Evolutionary conservation across 2,113 vertebrate genomes (phyloP).

Genomic region (Eulemur rufifrons): DNA sequence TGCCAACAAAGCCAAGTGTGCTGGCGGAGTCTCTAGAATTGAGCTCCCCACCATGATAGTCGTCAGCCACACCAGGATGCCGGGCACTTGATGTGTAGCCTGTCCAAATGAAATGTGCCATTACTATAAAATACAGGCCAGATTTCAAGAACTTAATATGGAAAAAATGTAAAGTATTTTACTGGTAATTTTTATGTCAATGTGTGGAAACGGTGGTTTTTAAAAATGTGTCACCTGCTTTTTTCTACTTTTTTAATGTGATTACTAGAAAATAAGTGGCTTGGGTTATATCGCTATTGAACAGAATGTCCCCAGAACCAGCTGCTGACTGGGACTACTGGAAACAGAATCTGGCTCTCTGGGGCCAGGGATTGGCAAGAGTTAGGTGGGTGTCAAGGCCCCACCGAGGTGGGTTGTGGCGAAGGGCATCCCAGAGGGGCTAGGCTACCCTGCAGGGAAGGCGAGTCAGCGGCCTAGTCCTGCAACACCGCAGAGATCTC

Average conservation of each 20-base stretch:
- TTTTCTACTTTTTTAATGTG: neutral
- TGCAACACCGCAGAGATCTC: neutral
- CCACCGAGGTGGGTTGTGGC: neutral
- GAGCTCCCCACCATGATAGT: neutral
- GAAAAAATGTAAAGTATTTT: neutral
- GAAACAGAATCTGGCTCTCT: neutral
- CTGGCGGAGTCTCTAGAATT: neutral
- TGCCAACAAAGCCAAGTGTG: neutral
- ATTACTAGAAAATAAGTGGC: neutral
- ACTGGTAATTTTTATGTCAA: slow-evolving; percentile 20
- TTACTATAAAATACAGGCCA: neutral
- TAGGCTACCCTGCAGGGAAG: neutral
- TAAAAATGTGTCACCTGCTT: neutral
- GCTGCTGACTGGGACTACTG: neutral
- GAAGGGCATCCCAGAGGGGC: neutral
- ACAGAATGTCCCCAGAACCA: neutral
- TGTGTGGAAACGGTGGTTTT: neutral
- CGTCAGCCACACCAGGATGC: neutral
- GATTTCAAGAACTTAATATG: neutral
- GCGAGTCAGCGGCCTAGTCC: neutral
- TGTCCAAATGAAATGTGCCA: neutral
- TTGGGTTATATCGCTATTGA: neutral
- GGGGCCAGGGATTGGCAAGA: neutral
- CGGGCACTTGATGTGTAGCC: neutral
- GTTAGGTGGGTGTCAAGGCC: neutral